phyloP scores from a whole-genome alignment of 2,797 vertebrate genomes.

The Garrulus glandarius region DNA sequence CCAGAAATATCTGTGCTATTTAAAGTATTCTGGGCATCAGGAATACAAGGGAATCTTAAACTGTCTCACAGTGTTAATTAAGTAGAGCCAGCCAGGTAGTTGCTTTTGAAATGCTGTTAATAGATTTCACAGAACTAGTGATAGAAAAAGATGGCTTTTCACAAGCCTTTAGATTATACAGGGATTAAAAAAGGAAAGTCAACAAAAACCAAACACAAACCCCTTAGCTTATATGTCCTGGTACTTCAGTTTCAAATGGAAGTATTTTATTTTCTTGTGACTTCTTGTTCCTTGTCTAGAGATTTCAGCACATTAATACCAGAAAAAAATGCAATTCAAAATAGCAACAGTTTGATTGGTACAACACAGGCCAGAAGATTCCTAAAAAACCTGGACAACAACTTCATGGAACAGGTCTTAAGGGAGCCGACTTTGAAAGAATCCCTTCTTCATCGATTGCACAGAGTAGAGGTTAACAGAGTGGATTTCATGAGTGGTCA shows the following conservation, averaged over 20 bases:
- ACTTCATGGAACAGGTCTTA: not conserved
- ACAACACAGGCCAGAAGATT: accelerated
- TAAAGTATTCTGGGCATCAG: not conserved
- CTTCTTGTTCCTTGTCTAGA: not conserved
- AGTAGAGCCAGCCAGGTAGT: not conserved
- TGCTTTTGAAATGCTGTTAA: not conserved
- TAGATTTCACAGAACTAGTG: not conserved
- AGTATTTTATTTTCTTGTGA: not conserved
- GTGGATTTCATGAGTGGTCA: not conserved
- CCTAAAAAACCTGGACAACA: not conserved
- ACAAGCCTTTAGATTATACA: not conserved
- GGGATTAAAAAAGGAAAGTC: not conserved
- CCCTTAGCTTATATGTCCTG: not conserved
- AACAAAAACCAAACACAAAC: too few species aligned
- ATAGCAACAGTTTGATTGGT: not conserved
- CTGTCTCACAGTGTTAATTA: not conserved
- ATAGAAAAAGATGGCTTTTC: not conserved
- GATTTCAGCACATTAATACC: not conserved
- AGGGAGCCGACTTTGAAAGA: too few species aligned
- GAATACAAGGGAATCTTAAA: not conserved
- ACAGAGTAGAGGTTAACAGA: not conserved
- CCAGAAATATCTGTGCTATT: not conserved
- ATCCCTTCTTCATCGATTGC: not conserved
- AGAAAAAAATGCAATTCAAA: not conserved
- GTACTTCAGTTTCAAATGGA: not conserved